phyloP scores from a whole-genome alignment of 1,140 invertebrate genomes.

The Megalonaias nervosa region DNA sequence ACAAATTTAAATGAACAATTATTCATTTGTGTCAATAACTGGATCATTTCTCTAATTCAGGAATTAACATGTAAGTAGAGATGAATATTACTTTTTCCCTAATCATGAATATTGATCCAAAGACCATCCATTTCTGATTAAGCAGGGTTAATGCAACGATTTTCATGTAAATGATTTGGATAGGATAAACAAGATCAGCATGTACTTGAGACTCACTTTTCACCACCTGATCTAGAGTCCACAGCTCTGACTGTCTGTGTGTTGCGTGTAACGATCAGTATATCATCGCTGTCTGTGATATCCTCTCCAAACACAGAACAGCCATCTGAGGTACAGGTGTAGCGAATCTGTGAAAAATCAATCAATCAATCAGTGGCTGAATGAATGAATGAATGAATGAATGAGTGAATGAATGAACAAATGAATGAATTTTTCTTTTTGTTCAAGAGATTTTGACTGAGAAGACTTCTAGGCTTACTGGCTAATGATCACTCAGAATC shows the following conservation, averaged over 20 bases:
- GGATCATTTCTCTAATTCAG: no score
- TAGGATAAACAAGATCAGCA: no score
- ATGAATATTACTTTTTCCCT: no score
- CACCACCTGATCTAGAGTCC: constrained; percentile 84
- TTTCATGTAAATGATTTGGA: no score
- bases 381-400: background rate
- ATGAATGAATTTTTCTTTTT: background rate
- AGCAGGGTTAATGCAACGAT: no score
- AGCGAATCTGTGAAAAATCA: constrained; percentile 48
- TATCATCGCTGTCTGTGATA: constrained; percentile 74
- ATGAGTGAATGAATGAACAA: background rate
- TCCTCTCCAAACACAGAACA: constrained; percentile 64
- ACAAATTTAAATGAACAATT: no score
- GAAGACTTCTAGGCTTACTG: no score
- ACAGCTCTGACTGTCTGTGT: constrained; percentile 90
- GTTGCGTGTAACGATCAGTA: constrained; percentile 84
- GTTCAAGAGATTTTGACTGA: background rate
- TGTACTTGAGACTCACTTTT: constrained; percentile 76
- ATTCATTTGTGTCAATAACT: no score
- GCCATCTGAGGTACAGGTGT: constrained; percentile 74
- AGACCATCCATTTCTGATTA: no score
- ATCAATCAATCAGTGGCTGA: background rate
- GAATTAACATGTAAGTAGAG: no score
- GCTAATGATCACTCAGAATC: background rate
- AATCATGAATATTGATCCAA: no score